Evolutionary conservation across 2,888 invertebrate genomes (phyloP), one percentile per base, ranked within the genome.

Genomic region (Hirudinaria manillensis): DNA sequence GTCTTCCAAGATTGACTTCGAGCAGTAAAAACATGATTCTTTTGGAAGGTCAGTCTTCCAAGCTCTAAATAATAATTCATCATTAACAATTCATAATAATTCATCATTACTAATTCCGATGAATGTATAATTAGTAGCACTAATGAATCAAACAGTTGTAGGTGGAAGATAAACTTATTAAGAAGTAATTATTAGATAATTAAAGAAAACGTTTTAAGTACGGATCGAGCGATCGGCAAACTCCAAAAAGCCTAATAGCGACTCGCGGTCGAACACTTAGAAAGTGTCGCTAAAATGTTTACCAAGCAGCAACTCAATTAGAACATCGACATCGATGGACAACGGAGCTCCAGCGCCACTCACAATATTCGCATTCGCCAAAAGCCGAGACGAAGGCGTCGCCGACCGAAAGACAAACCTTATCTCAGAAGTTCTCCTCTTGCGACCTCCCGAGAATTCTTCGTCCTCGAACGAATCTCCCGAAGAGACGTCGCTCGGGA

Each of bases 21-120:
- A 68, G n/a, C 68, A 68, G 36, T 34, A 36, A 34, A 68, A 68
- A 21, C 68, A 68, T 10, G 68, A 32, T 34, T 68, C 68, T 36
- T 68, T 68, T 36, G 32, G 32, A n/a, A 68, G 32, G 36, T 68
- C 36, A 32, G 68, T 68, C 36, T 68, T 68, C 68, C 68, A 68
- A n/a, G 36, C 36, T 36, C 68, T 68, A 24, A 34, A 27, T 24
- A 61, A 29, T 27, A 1, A 16, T 61, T n/a, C 1, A 61, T 61
- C 24, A 16, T 61, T n/a, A 61, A 24, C 19, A 61, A 61, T 6
- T 61, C 13, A 13, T 7, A 24, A 61, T 27, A 16, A 45, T 36
- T 3, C 3, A 36, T 36, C 10, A 36, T n/a, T 45, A 10, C 45
- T 16, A 45, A 45, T 10, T 45, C 10, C 13, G 16, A 45, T 36